Base-by-base conservation (phyloP, 2,888 invertebrate species). In the Ypsolopha scabrella region DNA sequence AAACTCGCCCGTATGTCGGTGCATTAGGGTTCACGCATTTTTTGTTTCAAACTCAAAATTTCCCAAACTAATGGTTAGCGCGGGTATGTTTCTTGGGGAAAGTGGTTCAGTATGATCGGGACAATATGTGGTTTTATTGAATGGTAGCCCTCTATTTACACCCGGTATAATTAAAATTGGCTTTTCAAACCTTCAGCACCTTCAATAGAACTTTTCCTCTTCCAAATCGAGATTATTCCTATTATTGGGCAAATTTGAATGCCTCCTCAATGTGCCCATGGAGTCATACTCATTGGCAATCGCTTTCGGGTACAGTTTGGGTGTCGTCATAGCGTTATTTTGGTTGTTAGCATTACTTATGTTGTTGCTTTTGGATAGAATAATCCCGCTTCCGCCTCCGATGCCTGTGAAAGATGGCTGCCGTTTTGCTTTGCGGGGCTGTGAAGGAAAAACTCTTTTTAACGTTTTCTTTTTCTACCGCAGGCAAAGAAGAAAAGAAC, bases 211-310 rank as follows among this genome's bases (percentile, higher is more conserved):
- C 63, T 90, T 90, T 57, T 91, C 91, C 53, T 91, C 90, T 62
- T 91, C 91, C 7, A 88, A 68, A 59, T 91, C 90, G 14, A 89
- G 77, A 55, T 90, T 88, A 55, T 81, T 90, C 48, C 88, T 88
- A 37, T 89, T 91, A 65, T 92, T 92, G 34, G 86, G 82, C 44
- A 92, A 91, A 88, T 77, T 93, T 87, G 94, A 93, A 70, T 94
- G 93, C 48, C 94, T 81, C 60, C 93, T 90, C 41, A 94, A 73
- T 0, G 94, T 94, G 11, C 93, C 92, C 50, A 92, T 91, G 0
- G 85, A 74, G 66, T 94, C 94, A 65, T 93, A 94, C 58, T 95
- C 94, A 55, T 93, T 93, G 47, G 88, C 89, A 63, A 89, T 89
- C 54, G 88, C 91, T 73, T 91, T 94, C 37, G 89, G 90, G 67